Evolutionary conservation across 2,888 invertebrate genomes (phyloP).

Genomic region (Pardosa pseudoannulata): DNA sequence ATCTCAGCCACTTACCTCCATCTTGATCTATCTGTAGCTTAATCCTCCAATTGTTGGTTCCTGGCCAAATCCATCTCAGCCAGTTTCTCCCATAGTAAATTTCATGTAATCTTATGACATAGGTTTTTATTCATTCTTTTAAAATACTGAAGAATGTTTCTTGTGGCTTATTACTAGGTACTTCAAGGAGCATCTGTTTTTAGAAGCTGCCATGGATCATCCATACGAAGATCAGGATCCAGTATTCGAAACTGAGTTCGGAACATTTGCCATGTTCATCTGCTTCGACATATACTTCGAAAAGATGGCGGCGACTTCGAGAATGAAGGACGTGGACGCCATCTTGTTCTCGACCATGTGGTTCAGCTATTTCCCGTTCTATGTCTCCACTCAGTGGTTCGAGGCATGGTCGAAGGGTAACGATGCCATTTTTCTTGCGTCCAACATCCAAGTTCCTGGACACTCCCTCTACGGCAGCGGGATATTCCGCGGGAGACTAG

Average conservation of each 20-base stretch:
- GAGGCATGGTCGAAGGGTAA: constrained; percentile 84
- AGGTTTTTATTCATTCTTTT: too few species aligned
- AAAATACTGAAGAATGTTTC: too few species aligned
- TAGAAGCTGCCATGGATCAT: constrained; percentile 75
- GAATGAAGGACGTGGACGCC: constrained; percentile 79
- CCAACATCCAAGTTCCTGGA: constrained; percentile 83
- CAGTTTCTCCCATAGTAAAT: too few species aligned
- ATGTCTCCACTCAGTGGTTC: constrained; percentile 82
- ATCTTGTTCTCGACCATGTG: constrained; percentile 86
- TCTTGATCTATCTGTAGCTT: too few species aligned
- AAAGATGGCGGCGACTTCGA: constrained; percentile 83
- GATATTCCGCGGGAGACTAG: constrained; percentile 82
- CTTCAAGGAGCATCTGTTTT: constrained; percentile 76
- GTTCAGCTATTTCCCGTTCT: constrained; percentile 88
- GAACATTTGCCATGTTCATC: constrained; percentile 86
- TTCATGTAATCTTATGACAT: too few species aligned
- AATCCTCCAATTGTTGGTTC: too few species aligned
- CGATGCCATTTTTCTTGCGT: constrained; percentile 84
- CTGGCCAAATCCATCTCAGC: too few species aligned
- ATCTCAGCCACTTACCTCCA: too few species aligned
- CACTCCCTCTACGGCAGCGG: constrained; percentile 85
- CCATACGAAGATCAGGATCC: constrained; percentile 75
- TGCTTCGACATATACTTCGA: constrained; percentile 90
- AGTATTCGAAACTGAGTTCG: constrained; percentile 85
- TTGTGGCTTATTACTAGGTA: too few species aligned